Evolutionary conservation across 2,113 vertebrate species (phyloP).

Genomic region (Mobula hypostoma): DNA sequence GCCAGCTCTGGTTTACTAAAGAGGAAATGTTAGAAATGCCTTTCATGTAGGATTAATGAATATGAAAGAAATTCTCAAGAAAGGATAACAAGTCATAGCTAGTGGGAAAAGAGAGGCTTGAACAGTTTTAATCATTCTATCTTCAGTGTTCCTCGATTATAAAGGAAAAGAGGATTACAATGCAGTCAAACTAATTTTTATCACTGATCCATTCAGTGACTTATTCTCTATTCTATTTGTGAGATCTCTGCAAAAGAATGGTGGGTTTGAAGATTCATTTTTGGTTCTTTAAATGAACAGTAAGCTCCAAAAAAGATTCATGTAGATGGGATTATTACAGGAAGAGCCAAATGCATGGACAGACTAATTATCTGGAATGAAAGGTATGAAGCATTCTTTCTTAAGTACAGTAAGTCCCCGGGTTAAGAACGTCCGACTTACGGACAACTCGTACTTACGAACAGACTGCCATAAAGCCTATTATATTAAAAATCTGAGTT

Average conservation of each 20-base stretch:
- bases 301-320: background rate
- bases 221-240: background rate
- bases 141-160: background rate
- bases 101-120: no score
- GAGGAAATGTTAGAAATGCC: background rate
- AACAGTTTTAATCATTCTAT: background rate
- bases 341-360: background rate
- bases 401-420: background rate
- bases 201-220: background rate
- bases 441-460: no score
- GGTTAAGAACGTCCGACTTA: no score
- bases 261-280: background rate
- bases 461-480: no score
- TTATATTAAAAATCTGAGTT: no score
- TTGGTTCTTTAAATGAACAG: background rate
- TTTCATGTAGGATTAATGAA: background rate
- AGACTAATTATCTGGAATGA: background rate
- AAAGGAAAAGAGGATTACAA: background rate
- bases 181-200: background rate
- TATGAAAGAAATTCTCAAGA: conserved; percentile 12
- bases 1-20: background rate
- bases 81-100: background rate
- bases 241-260: background rate
- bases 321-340: background rate
- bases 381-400: background rate